These are phyloP conservation scores for Branchipolynoe longqiensis DNA, from an alignment of 2,888 invertebrate species.

Conservation along the genomic window DNA sequence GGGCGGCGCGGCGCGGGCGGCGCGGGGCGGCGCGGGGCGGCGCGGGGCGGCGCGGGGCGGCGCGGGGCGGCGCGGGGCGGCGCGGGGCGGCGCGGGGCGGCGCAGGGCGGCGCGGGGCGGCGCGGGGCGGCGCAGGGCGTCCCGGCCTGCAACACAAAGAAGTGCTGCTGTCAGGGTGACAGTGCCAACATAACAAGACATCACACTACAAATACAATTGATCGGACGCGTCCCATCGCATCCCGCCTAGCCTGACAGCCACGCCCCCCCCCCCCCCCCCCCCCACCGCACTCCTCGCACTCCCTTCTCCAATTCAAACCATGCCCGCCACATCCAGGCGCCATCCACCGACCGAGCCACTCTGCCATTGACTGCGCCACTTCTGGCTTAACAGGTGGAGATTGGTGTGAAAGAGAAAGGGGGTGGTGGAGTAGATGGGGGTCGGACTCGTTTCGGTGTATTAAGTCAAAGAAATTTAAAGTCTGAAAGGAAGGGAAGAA, in stretches of 20 bases:
- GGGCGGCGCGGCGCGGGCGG: no score
- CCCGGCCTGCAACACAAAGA: not conserved
- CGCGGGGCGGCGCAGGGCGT: not conserved
- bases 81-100: not conserved
- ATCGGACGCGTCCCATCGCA: no score
- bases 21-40: not conserved
- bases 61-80: not conserved
- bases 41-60: not conserved
- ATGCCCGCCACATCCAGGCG: not conserved
- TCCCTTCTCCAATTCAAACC: not conserved
- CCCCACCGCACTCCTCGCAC: no score
- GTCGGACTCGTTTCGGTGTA: not conserved
- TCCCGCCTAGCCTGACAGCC: slow-evolving; percentile 20
- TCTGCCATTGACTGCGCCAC: not conserved
- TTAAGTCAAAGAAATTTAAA: slow-evolving; percentile 11
- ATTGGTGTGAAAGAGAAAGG: not conserved
- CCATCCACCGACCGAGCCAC: not conserved
- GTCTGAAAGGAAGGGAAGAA: slow-evolving; percentile 19
- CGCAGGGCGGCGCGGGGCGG: no score
- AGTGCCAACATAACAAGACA: slow-evolving; percentile 47
- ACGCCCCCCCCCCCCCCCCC: not conserved
- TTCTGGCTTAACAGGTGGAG: not conserved
- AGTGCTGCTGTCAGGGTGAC: not conserved
- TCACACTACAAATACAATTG: slow-evolving; percentile 45
- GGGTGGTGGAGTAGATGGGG: not conserved